Conservation (phyloP, 1,140 invertebrate genomes). For the Ceratina japonica region DNA sequence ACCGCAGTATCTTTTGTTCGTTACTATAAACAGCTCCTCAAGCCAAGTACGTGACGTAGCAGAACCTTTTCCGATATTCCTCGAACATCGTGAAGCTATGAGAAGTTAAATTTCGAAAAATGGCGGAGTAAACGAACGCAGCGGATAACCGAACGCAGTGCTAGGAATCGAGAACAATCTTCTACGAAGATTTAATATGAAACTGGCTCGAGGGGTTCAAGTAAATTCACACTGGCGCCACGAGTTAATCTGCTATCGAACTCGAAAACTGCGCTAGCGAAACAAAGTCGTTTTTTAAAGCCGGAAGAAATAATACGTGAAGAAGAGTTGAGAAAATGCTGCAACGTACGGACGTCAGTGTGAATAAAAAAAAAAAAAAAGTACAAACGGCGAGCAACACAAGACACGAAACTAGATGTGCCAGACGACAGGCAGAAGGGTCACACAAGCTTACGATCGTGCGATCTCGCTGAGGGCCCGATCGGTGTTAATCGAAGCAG, state of each 20-base stretch:
- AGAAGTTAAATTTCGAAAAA: conserved; percentile 14
- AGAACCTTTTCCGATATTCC: not conserved
- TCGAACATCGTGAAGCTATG: not conserved
- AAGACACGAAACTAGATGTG: conserved; percentile 78
- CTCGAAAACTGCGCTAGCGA: not conserved
- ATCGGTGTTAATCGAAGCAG: not conserved
- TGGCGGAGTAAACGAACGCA: conserved; percentile 12
- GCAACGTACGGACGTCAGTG: conserved; percentile 45
- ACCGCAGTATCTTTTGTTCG: not conserved
- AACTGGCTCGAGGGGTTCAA: conserved; percentile 60
- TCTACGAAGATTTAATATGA: conserved; percentile 11
- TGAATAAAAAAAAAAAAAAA: conserved; percentile 52
- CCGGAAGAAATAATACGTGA: not conserved
- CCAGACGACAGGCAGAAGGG: conserved; percentile 75
- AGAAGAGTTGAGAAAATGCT: not conserved
- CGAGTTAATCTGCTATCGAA: not conserved
- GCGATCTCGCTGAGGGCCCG: conserved; percentile 17
- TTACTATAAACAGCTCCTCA: conserved; percentile 47
- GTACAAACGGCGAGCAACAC: conserved; percentile 74
- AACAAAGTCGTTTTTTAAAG: conserved; percentile 3
- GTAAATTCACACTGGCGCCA: conserved; percentile 63
- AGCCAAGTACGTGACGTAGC: conserved; percentile 27
- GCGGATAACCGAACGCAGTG: not conserved
- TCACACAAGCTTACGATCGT: conserved; percentile 53
- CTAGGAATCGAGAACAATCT: conserved; percentile 9